phyloP scores from a whole-genome alignment of 2,888 invertebrate genomes.

The Campoletis raptor region DNA sequence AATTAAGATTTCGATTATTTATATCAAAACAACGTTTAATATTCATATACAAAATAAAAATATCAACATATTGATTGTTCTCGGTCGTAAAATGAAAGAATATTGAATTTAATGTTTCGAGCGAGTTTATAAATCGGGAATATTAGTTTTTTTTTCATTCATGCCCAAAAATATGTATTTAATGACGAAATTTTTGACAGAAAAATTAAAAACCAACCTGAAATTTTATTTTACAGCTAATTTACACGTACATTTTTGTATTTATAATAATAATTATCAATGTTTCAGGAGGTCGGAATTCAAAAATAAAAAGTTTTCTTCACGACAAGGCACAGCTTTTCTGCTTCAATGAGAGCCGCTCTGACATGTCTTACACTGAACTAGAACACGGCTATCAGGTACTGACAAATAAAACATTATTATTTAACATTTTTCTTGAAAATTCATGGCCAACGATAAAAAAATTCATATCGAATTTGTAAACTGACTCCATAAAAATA shows the following conservation, averaged over 20 bases:
- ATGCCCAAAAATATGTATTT: too few relatives aligned
- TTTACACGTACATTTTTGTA: too few relatives aligned
- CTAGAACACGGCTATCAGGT: conserved; percentile 97
- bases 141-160: not conserved
- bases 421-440: not conserved
- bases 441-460: not conserved
- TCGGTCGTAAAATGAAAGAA: too few relatives aligned
- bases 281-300: conserved; percentile 15
- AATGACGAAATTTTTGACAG: too few relatives aligned
- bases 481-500: not conserved
- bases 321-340: conserved; percentile 53
- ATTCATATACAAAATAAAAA: not conserved
- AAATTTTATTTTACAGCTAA: too few relatives aligned
- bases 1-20: not conserved
- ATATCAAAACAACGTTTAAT: not conserved
- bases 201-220: too few relatives aligned
- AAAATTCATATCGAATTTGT: not conserved
- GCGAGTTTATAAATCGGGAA: not conserved
- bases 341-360: conserved; percentile 80
- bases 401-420: conserved; percentile 83
- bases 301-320: conserved; percentile 34
- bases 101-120: not conserved
- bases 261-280: not conserved
- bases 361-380: conserved; percentile 95
- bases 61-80: not conserved